Conservation (phyloP, 2,888 invertebrate genomes). For the Zelleria hepariella region DNA sequence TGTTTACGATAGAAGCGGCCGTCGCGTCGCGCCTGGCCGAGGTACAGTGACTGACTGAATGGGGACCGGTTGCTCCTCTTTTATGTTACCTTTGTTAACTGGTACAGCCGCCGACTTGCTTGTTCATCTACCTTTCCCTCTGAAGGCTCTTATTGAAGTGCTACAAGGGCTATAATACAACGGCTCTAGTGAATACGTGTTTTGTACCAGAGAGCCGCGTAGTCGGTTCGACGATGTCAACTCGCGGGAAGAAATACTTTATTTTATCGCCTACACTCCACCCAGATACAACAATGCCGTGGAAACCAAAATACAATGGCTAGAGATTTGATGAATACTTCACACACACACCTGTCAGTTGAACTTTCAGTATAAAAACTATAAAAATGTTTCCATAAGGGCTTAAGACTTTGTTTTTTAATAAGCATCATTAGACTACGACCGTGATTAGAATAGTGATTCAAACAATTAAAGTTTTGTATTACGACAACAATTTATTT, state of each 20-base stretch:
- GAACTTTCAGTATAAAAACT: too few relatives aligned
- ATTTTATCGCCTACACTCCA: constrained; percentile 32
- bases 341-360: too few relatives aligned
- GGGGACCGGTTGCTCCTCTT: constrained; percentile 50
- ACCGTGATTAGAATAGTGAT: neutral
- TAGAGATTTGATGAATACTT: too few relatives aligned
- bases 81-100: constrained; percentile 60
- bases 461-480: neutral
- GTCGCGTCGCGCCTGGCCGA: constrained; percentile 28
- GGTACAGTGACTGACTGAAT: constrained; percentile 46
- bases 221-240: neutral
- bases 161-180: neutral
- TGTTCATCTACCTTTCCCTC: neutral
- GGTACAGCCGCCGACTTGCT: constrained; percentile 26
- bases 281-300: too few relatives aligned
- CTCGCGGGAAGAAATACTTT: constrained; percentile 20
- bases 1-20: constrained; percentile 1
- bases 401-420: too few relatives aligned
- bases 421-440: too few relatives aligned
- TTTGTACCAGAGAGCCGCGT: neutral
- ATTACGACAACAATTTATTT: neutral
- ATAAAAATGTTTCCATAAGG: too few relatives aligned
- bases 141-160: neutral
- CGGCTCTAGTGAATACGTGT: neutral
- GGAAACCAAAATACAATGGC: neutral